Conservation (phyloP, 1,140 invertebrate genomes). For the Copidosoma floridanum region DNA sequence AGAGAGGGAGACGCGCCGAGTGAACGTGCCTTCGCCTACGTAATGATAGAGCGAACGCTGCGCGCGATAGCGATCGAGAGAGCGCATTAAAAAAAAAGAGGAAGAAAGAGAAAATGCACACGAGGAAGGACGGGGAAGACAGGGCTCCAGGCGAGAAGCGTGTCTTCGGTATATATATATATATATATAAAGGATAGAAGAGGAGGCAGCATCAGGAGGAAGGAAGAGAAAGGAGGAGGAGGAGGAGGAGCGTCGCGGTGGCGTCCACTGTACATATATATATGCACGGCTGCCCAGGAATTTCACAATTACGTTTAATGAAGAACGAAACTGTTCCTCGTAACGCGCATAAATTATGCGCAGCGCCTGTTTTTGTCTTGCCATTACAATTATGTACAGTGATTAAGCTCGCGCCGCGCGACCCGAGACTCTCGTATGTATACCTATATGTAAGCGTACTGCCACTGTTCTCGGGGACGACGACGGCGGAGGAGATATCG, state of each 20-base stretch:
- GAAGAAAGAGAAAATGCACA: background rate
- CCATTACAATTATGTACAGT: slow-evolving; percentile 17
- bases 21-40: slow-evolving; percentile 4
- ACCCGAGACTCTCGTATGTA: background rate
- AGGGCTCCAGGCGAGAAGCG: no score
- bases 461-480: no score
- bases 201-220: no score
- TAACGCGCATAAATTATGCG: slow-evolving; percentile 23
- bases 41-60: slow-evolving; percentile 25
- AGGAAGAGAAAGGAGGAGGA: no score
- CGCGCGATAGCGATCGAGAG: slow-evolving; percentile 20
- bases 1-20: background rate
- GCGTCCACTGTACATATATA: no score
- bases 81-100: slow-evolving; percentile 5
- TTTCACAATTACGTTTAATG: slow-evolving; percentile 30
- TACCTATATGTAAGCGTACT: no score
- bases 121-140: background rate
- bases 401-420: slow-evolving; percentile 14
- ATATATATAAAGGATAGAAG: no score
- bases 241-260: background rate
- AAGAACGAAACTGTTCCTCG: slow-evolving; percentile 22
- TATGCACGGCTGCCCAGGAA: slow-evolving; percentile 12
- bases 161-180: no score
- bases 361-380: slow-evolving; percentile 18
- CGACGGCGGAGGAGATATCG: background rate